Evolutionary conservation across 2,797 vertebrate species (phyloP).

Genomic region (Trichosurus vulpecula): DNA sequence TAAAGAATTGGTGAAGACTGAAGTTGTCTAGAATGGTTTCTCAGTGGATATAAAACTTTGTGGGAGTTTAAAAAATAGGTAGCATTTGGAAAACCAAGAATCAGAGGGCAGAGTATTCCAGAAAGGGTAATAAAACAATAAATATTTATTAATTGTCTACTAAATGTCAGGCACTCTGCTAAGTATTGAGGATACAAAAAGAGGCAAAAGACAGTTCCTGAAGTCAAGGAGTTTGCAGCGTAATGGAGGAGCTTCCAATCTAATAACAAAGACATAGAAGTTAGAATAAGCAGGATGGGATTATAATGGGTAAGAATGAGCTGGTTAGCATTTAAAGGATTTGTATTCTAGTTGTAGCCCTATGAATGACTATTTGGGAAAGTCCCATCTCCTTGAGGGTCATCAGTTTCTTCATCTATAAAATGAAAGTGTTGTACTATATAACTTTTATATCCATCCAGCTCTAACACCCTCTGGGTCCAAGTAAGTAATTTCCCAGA

Average conservation of each 20-base stretch:
- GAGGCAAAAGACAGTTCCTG: neutral
- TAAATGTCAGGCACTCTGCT: neutral
- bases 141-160: neutral
- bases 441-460: neutral
- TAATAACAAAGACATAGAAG: neutral
- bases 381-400: neutral
- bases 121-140: neutral
- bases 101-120: neutral
- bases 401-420: neutral
- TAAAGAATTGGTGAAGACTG: neutral
- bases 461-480: neutral
- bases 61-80: neutral
- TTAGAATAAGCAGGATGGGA: neutral
- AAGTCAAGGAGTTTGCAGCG: neutral
- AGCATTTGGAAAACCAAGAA: neutral
- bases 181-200: neutral
- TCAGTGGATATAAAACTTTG: neutral
- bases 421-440: neutral
- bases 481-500: neutral
- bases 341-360: neutral
- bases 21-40: neutral
- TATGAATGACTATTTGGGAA: neutral
- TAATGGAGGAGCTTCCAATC: neutral
- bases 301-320: neutral
- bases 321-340: neutral